Conservation (phyloP, 2,113 vertebrate genomes). For the Protobothrops mucrosquamatus region DNA sequence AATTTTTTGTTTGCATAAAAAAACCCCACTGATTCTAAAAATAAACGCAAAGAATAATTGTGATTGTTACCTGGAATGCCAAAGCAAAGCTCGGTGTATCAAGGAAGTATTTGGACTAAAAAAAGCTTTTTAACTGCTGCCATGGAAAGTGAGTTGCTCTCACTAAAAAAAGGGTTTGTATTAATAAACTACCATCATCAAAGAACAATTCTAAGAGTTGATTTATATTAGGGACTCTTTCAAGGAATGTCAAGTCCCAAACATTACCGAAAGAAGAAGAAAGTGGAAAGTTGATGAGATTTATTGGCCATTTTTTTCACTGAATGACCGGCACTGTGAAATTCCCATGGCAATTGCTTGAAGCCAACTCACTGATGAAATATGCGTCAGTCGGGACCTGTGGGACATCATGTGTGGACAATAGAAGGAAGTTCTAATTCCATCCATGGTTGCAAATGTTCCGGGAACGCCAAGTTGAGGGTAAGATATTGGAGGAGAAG, state of each 20-base stretch:
- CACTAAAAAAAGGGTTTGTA: not conserved
- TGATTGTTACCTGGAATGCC: not conserved
- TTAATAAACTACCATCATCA: not conserved
- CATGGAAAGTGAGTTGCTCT: not conserved
- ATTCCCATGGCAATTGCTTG: conserved; percentile 45
- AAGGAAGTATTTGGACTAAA: not conserved
- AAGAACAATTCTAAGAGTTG: not conserved
- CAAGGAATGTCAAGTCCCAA: not conserved
- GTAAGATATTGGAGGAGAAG: conserved; percentile 49
- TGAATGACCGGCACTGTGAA: conserved; percentile 41
- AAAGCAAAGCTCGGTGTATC: not conserved
- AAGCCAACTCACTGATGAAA: conserved; percentile 51
- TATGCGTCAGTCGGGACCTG: conserved; percentile 70
- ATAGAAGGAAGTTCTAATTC: conserved; percentile 76
- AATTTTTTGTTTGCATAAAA: not conserved
- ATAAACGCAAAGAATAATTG: not conserved
- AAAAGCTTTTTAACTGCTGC: not conserved
- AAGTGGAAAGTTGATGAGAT: conserved; percentile 39
- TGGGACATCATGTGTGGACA: conserved; percentile 66
- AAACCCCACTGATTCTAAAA: not conserved
- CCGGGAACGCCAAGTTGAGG: conserved; percentile 55
- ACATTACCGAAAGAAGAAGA: conserved; percentile 29
- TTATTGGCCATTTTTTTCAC: conserved; percentile 42
- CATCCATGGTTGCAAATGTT: conserved; percentile 75
- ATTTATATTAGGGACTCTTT: not conserved